phyloP scores from a whole-genome alignment of 2,888 invertebrate species.

The Cerastis leucographa region DNA sequence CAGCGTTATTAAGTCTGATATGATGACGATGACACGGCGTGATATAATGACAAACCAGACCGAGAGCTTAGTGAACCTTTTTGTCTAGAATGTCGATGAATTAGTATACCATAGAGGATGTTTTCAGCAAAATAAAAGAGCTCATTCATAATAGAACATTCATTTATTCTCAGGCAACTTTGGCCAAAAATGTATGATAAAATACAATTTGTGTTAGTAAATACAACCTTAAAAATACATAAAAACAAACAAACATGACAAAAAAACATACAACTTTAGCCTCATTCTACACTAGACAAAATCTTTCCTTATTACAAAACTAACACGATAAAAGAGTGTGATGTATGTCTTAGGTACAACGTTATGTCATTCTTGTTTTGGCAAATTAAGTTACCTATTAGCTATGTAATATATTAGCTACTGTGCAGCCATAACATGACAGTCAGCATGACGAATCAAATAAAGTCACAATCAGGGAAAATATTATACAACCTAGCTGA shows the following conservation, averaged over 20 bases:
- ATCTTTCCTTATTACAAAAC: conserved; percentile 11
- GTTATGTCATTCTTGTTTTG: conserved; percentile 26
- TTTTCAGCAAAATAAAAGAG: not conserved
- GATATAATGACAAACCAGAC: too few relatives aligned
- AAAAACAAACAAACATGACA: not conserved
- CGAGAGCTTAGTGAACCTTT: not conserved
- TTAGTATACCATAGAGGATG: not conserved
- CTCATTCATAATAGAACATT: too few relatives aligned
- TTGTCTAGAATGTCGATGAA: not conserved
- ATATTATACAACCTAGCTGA: not conserved
- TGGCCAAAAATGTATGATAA: too few relatives aligned
- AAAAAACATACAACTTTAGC: not conserved
- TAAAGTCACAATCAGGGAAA: not conserved
- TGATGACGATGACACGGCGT: not conserved
- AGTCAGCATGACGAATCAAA: conserved; percentile 27
- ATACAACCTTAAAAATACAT: too few relatives aligned
- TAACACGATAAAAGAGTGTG: conserved; percentile 4
- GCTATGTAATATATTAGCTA: not conserved
- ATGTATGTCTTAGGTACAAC: conserved; percentile 8
- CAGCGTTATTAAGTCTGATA: not conserved
- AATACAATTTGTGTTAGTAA: too few relatives aligned
- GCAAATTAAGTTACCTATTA: not conserved
- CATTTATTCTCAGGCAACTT: too few relatives aligned
- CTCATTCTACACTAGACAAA: not conserved
- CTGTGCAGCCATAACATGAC: not conserved